Percentiles rank a stretch among this genome's conserved stretches.
These are phyloP conservation scores for Neostethus bicornis DNA, from an alignment of 2,797 vertebrate species.

Conservation along the genomic window DNA sequence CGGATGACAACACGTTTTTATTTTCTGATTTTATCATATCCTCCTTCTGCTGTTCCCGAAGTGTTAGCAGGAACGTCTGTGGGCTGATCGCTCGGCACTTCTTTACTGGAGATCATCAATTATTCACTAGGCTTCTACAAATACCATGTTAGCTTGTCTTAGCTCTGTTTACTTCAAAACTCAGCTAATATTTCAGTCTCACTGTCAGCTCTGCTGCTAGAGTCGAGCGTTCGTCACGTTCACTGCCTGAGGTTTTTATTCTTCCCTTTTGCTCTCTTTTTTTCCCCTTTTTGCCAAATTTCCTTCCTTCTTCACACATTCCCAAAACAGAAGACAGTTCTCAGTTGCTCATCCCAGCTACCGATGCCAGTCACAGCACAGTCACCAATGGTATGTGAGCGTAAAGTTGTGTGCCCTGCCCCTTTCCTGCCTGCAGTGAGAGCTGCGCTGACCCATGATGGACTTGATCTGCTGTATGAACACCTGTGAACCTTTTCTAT, in stretches of 20 bases:
- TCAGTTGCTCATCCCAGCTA: conserved; percentile 67
- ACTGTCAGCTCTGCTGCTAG: conserved; percentile 3
- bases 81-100: conserved; percentile 49
- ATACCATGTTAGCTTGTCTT: conserved; percentile 59
- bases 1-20: conserved; percentile 11
- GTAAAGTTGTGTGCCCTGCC: conserved; percentile 45
- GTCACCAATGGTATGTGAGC: conserved; percentile 83
- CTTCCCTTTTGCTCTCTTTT: conserved; percentile 21
- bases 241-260: conserved; percentile 46
- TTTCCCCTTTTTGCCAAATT: conserved; percentile 49
- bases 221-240: conserved; percentile 23
- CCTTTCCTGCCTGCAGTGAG: conserved; percentile 53
- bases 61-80: conserved; percentile 17
- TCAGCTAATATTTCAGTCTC: conserved; percentile 15
- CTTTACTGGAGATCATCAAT: conserved; percentile 63
- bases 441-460: conserved; percentile 49
- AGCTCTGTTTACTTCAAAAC: conserved; percentile 38
- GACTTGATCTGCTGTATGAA: conserved; percentile 41
- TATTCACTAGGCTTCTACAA: conserved; percentile 61
- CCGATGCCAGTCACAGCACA: conserved; percentile 75
- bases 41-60: conserved; percentile 15
- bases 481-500: conserved; percentile 30
- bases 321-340: conserved; percentile 77
- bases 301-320: conserved; percentile 49
- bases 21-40: neutral